Base-by-base conservation (phyloP, 2,797 vertebrate species). In the Amphiprion clarkii region DNA sequence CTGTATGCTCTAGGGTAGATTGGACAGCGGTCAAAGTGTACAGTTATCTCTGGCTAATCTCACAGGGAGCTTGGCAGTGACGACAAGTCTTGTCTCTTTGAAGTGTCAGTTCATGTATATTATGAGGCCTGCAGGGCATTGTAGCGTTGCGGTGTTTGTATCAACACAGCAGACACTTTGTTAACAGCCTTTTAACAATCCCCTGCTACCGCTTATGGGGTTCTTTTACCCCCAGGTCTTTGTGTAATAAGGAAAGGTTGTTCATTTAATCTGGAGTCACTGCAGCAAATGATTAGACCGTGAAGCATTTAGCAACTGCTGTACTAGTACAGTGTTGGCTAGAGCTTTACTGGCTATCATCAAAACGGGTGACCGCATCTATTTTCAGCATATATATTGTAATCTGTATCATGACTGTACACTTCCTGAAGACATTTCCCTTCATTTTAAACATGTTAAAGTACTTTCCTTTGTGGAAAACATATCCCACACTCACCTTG, bases 121-220 rank as follows among this genome's bases (percentile, higher is more conserved):
- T 67, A 55, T 21, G 36, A 79, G 48, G 60, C 58, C 81, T n/a
- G 9, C 55, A 4, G 76, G 80, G 66, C 55, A 53, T 78, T 81
- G 42, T 74, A 16, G 29, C 9, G 4, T 66, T 12, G 61, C 48
- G 1, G 52, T 81, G 75, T 83, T 87, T 83, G 74, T 61, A 79
- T 84, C 72, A 82, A 76, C 79, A 60, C 70, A 54, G 63, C 74
- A 61, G 63, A 77, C 77, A 69, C 81, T 90, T 83, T 82, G 81
- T 88, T 88, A 84, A 82, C 67, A 86, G 74, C 74, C 67, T 86
- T 75, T 86, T 25, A 89, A 83, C 83, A 69, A 71, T 79, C 78
- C 76, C 65, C 21, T 23, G 51, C 36, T 72, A 52, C 69, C 77
- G 69, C 36, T 68, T 74, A 64, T 75, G 78, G 58, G 42, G 73